phyloP scores from a whole-genome alignment of 2,113 vertebrate species.

The Galemys pyrenaicus region DNA sequence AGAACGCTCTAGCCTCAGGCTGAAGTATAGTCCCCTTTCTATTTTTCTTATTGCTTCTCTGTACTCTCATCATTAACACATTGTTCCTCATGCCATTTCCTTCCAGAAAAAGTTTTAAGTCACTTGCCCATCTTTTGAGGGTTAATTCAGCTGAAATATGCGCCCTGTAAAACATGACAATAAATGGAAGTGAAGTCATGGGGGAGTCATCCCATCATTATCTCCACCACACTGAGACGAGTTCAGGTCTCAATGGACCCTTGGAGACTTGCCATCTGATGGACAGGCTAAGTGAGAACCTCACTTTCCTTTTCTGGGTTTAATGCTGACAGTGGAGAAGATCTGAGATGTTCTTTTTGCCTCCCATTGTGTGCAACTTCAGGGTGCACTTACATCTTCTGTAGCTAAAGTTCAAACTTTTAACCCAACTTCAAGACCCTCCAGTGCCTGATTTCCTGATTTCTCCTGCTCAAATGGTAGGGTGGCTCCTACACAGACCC shows the following conservation, averaged over 20 bases:
- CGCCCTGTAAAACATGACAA: not conserved
- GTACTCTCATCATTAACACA: not conserved
- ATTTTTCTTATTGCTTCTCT: not conserved
- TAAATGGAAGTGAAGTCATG: not conserved
- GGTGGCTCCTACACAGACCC: not conserved
- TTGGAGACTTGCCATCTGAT: not conserved
- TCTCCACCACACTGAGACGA: not conserved
- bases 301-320: too few relatives aligned
- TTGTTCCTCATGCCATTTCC: not conserved
- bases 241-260: too few relatives aligned
- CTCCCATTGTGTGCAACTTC: not conserved
- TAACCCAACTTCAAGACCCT: not conserved
- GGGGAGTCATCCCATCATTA: not conserved
- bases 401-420: not conserved
- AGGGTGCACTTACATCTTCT: not conserved
- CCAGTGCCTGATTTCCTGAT: not conserved
- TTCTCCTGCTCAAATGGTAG: not conserved
- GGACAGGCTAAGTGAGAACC: not conserved
- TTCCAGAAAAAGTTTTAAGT: not conserved
- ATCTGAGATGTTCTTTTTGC: too few relatives aligned
- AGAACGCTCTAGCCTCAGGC: rapidly evolving
- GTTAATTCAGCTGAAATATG: not conserved
- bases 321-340: not conserved
- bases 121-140: not conserved
- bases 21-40: not conserved